A percentile compares a stretch with the other conserved stretches of the same genome.
Conservation (phyloP, 2,113 vertebrate genomes). For the Callaeas wilsoni region DNA sequence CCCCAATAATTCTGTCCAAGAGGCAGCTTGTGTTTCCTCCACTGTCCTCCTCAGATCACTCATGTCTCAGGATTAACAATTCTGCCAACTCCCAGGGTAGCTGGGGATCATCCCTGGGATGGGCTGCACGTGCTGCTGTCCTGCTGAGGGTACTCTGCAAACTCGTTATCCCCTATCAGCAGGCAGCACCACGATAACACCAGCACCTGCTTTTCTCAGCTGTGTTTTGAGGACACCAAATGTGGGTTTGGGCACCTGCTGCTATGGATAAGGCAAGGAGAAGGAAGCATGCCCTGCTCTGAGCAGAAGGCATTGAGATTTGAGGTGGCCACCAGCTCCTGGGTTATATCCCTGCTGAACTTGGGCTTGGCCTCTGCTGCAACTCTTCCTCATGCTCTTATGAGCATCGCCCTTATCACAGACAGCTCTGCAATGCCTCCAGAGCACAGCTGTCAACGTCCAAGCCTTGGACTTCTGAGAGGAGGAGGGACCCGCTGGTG, state of each 20-base stretch:
- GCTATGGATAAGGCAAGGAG: background rate
- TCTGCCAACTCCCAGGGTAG: background rate
- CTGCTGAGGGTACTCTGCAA: background rate
- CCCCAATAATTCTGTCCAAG: background rate
- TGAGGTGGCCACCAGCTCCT: background rate
- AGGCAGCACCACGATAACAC: fast-evolving
- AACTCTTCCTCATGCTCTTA: background rate
- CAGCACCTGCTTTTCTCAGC: fast-evolving
- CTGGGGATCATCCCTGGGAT: background rate
- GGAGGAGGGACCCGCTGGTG: background rate
- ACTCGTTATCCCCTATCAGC: background rate
- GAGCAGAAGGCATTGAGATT: background rate
- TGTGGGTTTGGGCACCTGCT: background rate
- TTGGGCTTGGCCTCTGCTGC: background rate
- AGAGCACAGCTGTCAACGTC: background rate
- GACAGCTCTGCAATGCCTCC: background rate
- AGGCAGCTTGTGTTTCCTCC: background rate
- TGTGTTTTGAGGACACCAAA: background rate
- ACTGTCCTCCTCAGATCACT: background rate
- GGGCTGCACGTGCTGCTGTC: background rate
- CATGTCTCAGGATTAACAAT: background rate
- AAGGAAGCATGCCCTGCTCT: background rate
- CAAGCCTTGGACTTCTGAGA: background rate
- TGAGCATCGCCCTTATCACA: background rate
- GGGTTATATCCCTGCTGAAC: background rate